Percentiles rank a stretch among this genome's conserved stretches.
phyloP scores from a whole-genome alignment of 1,140 invertebrate genomes.

The Colletes gigas region DNA sequence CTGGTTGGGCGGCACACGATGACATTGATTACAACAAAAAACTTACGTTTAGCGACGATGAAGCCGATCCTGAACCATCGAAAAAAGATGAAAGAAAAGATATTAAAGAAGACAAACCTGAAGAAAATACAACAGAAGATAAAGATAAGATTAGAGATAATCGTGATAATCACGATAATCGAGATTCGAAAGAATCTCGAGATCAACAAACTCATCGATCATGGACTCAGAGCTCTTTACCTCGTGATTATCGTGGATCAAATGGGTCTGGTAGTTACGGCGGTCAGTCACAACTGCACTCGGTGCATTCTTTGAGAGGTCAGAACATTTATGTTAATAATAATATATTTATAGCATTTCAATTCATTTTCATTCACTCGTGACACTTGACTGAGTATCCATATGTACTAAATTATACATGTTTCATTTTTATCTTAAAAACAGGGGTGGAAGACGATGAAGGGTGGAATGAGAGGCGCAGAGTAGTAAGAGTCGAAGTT shows the following conservation, averaged over 20 bases:
- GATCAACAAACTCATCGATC: conserved; percentile 69
- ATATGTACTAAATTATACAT: background rate
- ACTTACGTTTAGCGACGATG: conserved; percentile 96
- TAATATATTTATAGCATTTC: background rate
- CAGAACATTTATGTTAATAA: conserved; percentile 27
- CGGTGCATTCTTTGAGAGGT: conserved; percentile 74
- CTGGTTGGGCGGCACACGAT: conserved; percentile 94
- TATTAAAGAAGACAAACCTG: conserved; percentile 70
- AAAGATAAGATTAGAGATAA: conserved; percentile 70
- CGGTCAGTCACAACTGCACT: conserved; percentile 67
- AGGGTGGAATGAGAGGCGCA: conserved; percentile 86
- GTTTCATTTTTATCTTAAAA: conserved; percentile 5
- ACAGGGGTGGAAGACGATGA: conserved; percentile 86
- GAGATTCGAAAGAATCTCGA: conserved; percentile 65
- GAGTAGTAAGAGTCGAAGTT: conserved; percentile 87
- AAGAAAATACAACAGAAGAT: conserved; percentile 65
- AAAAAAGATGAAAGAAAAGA: conserved; percentile 66
- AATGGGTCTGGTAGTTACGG: conserved; percentile 65
- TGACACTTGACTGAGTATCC: background rate
- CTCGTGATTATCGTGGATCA: conserved; percentile 75
- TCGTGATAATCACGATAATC: conserved; percentile 51
- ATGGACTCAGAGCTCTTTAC: conserved; percentile 71
- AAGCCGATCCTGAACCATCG: conserved; percentile 79
- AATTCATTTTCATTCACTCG: conserved; percentile 1
- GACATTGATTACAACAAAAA: conserved; percentile 98